A percentile compares a stretch with the other conserved stretches of the same genome.
phyloP scores from a whole-genome alignment of 2,888 invertebrate genomes.

The Venustoraphidia nigricollis region DNA sequence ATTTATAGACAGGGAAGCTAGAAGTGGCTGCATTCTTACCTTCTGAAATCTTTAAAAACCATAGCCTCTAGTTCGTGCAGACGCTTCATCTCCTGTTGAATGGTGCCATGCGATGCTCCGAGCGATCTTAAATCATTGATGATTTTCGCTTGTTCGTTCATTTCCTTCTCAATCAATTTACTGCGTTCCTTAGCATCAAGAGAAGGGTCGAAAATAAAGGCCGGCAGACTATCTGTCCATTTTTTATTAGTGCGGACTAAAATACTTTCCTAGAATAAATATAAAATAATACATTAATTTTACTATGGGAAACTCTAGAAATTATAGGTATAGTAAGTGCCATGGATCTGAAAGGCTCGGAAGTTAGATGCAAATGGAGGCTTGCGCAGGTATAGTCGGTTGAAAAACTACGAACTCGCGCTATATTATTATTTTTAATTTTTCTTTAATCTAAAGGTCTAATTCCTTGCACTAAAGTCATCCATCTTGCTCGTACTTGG shows the following conservation, averaged over 20 bases:
- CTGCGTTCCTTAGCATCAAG: constrained; percentile 72
- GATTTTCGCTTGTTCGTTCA: constrained; percentile 93
- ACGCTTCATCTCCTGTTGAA: constrained; percentile 83
- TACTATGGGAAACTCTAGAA: too few species aligned
- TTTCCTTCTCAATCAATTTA: constrained; percentile 88
- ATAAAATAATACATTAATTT: background rate
- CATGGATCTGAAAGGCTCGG: too few species aligned
- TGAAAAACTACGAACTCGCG: too few species aligned
- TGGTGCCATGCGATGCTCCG: constrained; percentile 78
- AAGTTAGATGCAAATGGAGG: too few species aligned
- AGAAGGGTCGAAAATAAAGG: constrained; percentile 67
- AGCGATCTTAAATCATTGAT: constrained; percentile 81
- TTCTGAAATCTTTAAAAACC: constrained; percentile 84
- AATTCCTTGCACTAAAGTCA: too few species aligned
- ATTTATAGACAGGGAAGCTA: background rate
- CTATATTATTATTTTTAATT: too few species aligned
- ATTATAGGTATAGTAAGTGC: too few species aligned
- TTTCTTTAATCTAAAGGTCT: too few species aligned
- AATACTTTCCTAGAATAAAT: constrained; percentile 2
- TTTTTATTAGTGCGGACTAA: constrained; percentile 21
- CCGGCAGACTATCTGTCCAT: constrained; percentile 60
- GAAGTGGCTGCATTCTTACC: constrained; percentile 25
- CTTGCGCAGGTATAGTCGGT: too few species aligned
- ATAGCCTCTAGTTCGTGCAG: constrained; percentile 86
- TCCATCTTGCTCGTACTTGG: too few species aligned